phyloP scores from a whole-genome alignment of 2,888 invertebrate species.

The Amitus sp. region DNA sequence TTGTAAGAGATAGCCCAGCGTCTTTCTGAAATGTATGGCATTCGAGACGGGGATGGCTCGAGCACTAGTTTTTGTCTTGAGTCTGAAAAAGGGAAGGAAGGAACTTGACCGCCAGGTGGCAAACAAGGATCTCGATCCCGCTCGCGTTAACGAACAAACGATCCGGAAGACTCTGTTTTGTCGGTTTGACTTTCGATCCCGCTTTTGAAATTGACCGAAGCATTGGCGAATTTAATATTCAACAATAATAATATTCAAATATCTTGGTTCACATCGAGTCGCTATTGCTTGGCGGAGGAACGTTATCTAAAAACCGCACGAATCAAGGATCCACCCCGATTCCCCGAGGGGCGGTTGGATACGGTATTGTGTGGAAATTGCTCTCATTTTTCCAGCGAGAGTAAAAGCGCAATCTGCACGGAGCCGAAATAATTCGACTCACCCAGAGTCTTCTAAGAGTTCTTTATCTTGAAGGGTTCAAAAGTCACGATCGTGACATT shows the following conservation, averaged over 20 bases:
- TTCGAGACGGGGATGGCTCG: constrained; percentile 54
- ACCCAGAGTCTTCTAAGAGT: too few relatives aligned
- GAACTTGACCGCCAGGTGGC: constrained; percentile 51
- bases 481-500: too few relatives aligned
- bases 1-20: constrained; percentile 7
- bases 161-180: not conserved
- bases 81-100: constrained; percentile 40
- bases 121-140: constrained; percentile 34
- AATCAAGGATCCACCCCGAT: constrained; percentile 15
- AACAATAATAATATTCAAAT: too few relatives aligned
- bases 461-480: too few relatives aligned
- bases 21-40: constrained; percentile 38
- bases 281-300: too few relatives aligned
- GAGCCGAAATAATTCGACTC: too few relatives aligned
- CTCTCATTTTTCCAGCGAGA: not conserved
- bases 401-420: too few relatives aligned
- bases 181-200: too few relatives aligned
- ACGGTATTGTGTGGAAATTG: constrained; percentile 10
- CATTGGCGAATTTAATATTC: not conserved
- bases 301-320: constrained; percentile 22
- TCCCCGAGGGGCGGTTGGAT: constrained; percentile 23
- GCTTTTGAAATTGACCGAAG: too few relatives aligned
- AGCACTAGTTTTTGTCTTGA: constrained; percentile 60
- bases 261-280: constrained; percentile 2
- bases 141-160: not conserved